Evolutionary conservation across 2,113 vertebrate species (phyloP).

Genomic region (Mesembrinibis cayennensis): DNA sequence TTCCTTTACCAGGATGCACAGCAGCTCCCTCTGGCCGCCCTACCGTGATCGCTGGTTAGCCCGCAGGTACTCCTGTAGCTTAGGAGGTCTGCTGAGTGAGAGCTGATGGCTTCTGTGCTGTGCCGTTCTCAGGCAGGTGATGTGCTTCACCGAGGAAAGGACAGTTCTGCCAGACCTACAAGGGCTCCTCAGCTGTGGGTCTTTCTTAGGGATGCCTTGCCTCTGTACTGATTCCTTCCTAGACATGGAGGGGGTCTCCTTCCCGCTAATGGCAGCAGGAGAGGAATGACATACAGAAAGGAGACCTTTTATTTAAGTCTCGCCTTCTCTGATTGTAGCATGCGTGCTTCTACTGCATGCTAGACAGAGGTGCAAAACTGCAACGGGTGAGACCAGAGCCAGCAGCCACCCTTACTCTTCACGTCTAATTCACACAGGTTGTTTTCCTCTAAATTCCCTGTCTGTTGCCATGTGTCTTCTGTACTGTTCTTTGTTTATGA

Average conservation of each 20-base stretch:
- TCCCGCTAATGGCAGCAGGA: not conserved
- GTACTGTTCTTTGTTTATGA: not conserved
- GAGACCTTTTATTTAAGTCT: not conserved
- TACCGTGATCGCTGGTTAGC: rapidly evolving
- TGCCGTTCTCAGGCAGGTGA: not conserved
- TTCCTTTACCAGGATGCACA: not conserved
- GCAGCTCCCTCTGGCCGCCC: not conserved
- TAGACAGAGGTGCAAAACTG: not conserved
- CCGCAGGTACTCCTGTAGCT: not conserved
- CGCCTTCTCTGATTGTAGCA: not conserved
- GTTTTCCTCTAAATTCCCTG: not conserved
- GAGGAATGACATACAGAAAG: not conserved
- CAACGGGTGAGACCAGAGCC: not conserved
- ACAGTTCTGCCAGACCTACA: not conserved
- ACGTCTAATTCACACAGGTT: not conserved
- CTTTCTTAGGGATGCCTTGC: not conserved
- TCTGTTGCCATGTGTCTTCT: not conserved
- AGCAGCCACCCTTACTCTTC: not conserved
- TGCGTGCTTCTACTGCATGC: not conserved
- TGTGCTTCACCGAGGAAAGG: not conserved
- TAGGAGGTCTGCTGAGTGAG: not conserved
- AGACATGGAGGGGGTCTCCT: not conserved
- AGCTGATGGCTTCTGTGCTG: not conserved
- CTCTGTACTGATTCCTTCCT: not conserved
- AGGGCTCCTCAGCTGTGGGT: not conserved